Base-by-base conservation (phyloP, 2,888 invertebrate species). In the Chouioia cunea region DNA sequence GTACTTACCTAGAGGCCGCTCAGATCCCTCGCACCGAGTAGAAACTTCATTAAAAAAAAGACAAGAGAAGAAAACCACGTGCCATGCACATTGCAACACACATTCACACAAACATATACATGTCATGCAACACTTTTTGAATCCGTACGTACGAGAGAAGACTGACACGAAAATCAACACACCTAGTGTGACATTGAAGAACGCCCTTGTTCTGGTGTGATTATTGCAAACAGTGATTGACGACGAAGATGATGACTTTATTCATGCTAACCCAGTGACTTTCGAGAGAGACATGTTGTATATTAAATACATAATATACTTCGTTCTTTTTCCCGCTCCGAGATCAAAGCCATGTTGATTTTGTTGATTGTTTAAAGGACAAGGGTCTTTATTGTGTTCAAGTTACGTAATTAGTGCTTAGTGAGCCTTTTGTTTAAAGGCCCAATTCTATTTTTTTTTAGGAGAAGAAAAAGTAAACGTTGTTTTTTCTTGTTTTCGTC, bases 1-100 rank as follows among this genome's bases (percentile, higher is more conserved):
- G 84, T 85, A 85, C 85, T 85, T 85, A 85, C 80, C 81, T 83
- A 81, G 83, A 76, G 73, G 70, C 74, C 53, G 73, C 73, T 65
- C 68, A 71, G 36, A 36, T 36, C 36, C 36, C 36, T 36, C 36
- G 36, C 36, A 36, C 6, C 36, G 36, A 36, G 10, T 36, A 36
- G 6, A 36, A 10, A 36, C 36, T 36, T 36, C 36, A 10, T 36
- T 36, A 6, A 10, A 10, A n/a, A n/a, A n/a, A n/a, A n/a, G n/a
- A n/a, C n/a, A n/a, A 12, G 36, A 36, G 36, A 27, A 4, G 6
- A 27, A 36, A 36, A 36, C 36, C 10, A 36, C 36, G 36, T 36
- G 36, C 36, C 36, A 36, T 36, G 36, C 36, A 36, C 36, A 36
- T 12, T 27, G 12, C 36, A 36, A 10, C 6, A 8, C 6, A 36